Conservation (phyloP, 2,113 vertebrate species). For the Phalacrocorax carbo region DNA sequence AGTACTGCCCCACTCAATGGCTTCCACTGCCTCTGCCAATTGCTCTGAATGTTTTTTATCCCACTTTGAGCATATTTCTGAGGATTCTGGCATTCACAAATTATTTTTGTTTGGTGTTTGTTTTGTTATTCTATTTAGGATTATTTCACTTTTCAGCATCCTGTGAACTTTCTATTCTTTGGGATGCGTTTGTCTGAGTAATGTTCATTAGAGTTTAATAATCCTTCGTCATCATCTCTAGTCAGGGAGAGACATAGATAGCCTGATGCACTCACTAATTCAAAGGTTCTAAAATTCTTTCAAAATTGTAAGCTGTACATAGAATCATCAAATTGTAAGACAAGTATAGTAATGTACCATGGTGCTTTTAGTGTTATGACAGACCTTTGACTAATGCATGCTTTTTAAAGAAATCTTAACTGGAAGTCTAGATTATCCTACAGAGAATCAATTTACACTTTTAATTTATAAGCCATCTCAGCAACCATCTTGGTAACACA, state of each 20-base stretch:
- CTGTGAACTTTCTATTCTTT: neutral
- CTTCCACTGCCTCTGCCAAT: neutral
- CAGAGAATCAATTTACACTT: neutral
- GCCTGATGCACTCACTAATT: neutral
- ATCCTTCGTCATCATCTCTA: neutral
- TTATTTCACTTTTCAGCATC: neutral
- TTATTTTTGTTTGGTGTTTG: neutral
- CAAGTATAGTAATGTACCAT: neutral
- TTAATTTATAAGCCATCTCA: neutral
- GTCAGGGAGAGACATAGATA: neutral
- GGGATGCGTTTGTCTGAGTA: neutral
- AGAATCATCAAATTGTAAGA: neutral
- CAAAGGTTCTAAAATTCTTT: neutral
- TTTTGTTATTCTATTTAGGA: neutral
- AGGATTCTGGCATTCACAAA: neutral
- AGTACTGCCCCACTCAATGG: fast-evolving
- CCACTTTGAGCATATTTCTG: neutral
- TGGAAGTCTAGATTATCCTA: neutral
- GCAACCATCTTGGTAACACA: neutral
- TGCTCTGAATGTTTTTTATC: neutral
- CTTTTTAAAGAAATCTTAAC: neutral
- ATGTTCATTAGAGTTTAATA: neutral
- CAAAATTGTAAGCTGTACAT: neutral
- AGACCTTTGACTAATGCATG: neutral
- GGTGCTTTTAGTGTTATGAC: neutral